Percentiles rank a stretch among this genome's conserved stretches.
These are phyloP conservation scores for Machimus rusticus DNA, from an alignment of 2,888 invertebrate genomes.

Conservation along the genomic window DNA sequence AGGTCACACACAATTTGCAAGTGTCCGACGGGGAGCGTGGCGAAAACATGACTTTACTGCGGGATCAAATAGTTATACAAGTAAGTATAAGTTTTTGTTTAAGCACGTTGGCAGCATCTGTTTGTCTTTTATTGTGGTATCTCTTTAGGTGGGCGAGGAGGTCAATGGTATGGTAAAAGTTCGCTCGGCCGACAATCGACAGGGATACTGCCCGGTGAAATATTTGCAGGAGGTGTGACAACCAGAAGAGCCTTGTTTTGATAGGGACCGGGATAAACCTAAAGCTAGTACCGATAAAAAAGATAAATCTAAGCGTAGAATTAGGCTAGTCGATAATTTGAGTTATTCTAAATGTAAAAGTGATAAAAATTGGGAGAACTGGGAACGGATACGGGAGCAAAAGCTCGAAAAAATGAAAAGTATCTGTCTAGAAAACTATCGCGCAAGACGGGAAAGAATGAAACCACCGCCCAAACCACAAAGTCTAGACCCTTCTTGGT, in stretches of 20 bases:
- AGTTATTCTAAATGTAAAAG: slow-evolving; percentile 56
- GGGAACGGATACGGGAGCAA: slow-evolving; percentile 62
- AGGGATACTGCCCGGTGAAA: slow-evolving; percentile 92
- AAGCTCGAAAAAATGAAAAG: slow-evolving; percentile 63
- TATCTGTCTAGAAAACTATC: slow-evolving; percentile 62
- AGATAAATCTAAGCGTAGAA: slow-evolving; percentile 62
- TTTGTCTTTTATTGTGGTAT: background rate
- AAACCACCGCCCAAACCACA: slow-evolving; percentile 58
- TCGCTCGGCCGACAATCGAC: slow-evolving; percentile 89
- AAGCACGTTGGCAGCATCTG: background rate
- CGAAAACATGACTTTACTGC: slow-evolving; percentile 77
- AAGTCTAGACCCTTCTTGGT: slow-evolving; percentile 62
- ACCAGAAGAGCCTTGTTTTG: slow-evolving; percentile 63
- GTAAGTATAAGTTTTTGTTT: slow-evolving; percentile 52
- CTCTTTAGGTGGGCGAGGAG: slow-evolving; percentile 78
- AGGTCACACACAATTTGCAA: slow-evolving; percentile 87
- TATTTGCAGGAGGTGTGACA: slow-evolving; percentile 96
- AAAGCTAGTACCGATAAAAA: slow-evolving; percentile 42
- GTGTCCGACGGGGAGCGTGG: slow-evolving; percentile 80
- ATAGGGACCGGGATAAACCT: slow-evolving; percentile 57
- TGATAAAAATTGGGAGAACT: slow-evolving; percentile 63
- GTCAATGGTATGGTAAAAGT: slow-evolving; percentile 94
- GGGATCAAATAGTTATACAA: slow-evolving; percentile 93
- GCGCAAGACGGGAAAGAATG: slow-evolving; percentile 60
- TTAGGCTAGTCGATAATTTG: slow-evolving; percentile 57